These are phyloP conservation scores for Ellobium chinense DNA, from an alignment of 2,888 invertebrate genomes.

Conservation along the genomic window DNA sequence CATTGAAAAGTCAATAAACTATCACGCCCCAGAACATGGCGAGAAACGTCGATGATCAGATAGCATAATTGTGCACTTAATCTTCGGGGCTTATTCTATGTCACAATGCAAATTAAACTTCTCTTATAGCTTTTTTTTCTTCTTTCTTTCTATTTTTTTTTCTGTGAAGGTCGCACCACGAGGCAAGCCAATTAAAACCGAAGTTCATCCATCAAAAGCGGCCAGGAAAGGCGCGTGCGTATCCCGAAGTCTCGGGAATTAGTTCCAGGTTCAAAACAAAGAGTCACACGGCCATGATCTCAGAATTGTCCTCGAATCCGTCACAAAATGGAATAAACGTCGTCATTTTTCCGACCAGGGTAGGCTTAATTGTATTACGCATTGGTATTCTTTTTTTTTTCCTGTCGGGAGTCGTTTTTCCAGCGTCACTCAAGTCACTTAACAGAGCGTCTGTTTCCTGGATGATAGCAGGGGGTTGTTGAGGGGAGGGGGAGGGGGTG, in stretches of 20 bases:
- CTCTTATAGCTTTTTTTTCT: too few relatives aligned
- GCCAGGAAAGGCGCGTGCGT: constrained; percentile 15
- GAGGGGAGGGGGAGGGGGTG: too few relatives aligned
- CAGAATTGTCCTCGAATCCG: constrained; percentile 5
- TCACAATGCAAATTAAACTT: constrained; percentile 14
- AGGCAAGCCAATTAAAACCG: constrained; percentile 31
- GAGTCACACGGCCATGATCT: constrained; percentile 12
- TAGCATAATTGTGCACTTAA: constrained; percentile 23
- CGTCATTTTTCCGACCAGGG: constrained; percentile 15
- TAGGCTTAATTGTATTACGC: constrained; percentile 26
- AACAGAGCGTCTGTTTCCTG: too few relatives aligned
- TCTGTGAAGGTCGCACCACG: constrained; percentile 17
- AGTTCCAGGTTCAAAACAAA: constrained; percentile 24
- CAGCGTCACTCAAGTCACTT: too few relatives aligned
- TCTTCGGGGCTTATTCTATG: constrained; percentile 2
- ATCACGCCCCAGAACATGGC: neutral
- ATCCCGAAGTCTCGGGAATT: constrained; percentile 18
- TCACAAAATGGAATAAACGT: constrained; percentile 30
- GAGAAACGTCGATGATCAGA: neutral
- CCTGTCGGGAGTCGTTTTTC: too few relatives aligned
- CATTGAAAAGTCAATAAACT: neutral
- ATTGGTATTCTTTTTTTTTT: constrained; percentile 15
- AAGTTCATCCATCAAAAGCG: constrained; percentile 32
- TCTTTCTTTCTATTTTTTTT: constrained; percentile 1
- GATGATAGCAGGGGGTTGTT: too few relatives aligned